phyloP scores from a whole-genome alignment of 2,113 vertebrate genomes.

The Oryzias woworae region DNA sequence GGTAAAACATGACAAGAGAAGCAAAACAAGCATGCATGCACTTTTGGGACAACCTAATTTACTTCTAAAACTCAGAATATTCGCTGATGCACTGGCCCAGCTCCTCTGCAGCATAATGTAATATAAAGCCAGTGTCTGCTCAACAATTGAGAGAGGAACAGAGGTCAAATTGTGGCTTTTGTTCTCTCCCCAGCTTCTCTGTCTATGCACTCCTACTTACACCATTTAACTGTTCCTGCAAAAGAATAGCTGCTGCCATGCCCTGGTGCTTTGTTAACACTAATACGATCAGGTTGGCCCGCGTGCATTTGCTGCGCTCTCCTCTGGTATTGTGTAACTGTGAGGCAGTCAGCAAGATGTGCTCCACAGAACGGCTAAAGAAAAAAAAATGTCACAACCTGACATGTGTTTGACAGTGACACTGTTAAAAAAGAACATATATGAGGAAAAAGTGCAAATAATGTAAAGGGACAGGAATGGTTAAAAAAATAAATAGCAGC shows the following conservation, averaged over 20 bases:
- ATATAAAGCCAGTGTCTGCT: constrained; percentile 69
- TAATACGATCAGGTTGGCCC: constrained; percentile 79
- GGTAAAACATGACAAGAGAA: constrained; percentile 57
- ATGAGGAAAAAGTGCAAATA: constrained; percentile 11
- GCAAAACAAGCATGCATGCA: constrained; percentile 66
- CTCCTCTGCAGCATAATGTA: constrained; percentile 63
- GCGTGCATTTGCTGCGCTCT: constrained; percentile 47
- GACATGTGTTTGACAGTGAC: constrained; percentile 48
- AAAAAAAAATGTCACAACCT: constrained; percentile 54
- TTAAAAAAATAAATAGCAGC: too few species aligned
- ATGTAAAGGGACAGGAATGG: neutral
- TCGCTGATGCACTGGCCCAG: constrained; percentile 69
- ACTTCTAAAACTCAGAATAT: constrained; percentile 73
- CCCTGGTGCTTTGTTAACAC: constrained; percentile 78
- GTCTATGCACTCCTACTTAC: constrained; percentile 61
- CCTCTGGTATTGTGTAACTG: constrained; percentile 47
- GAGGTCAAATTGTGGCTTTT: constrained; percentile 71
- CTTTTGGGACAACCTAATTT: constrained; percentile 75
- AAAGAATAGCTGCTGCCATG: constrained; percentile 69
- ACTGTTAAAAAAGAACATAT: constrained; percentile 38
- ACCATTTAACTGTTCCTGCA: constrained; percentile 54
- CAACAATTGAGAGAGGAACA: constrained; percentile 66
- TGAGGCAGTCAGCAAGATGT: constrained; percentile 53
- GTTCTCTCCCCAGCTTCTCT: constrained; percentile 55
- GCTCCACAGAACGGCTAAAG: neutral